Base-by-base conservation (phyloP, 1,140 invertebrate genomes). In the Tribolium castaneum region DNA sequence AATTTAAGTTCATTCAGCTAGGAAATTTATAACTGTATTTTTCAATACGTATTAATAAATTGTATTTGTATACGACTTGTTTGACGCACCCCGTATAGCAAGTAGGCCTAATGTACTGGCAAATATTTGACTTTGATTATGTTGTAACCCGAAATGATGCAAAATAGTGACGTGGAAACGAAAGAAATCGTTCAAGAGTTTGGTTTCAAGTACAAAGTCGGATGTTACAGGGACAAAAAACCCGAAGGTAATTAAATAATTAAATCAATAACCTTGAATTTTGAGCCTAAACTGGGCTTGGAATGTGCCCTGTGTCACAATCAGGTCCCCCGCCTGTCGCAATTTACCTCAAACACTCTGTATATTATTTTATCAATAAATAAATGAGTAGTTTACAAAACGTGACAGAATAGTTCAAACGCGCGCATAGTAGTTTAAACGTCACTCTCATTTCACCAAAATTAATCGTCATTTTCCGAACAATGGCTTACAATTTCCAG, bases 181-280 rank as follows among this genome's bases (percentile, higher is more conserved):
- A 93, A 97, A 85, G 91, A 96, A 80, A 98, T 93, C 85, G 84
- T 98, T 25, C 91, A 96, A 78, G 97, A 97, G 85, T 87, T 98
- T 72, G 93, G 94, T 9, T 94, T 93, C 9, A 97, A 98, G 86
- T 98, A 98, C 85, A 90, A 93, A 82, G 98, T 96, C 86, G 95
- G 96, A 39, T 98, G 97, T 87, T 95, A 92, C 77, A 90, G 90
- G 50, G 94, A 96, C 85, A 95, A 95, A 83, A 93, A 92, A 80
- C 89, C 93, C 7, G 93, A 96, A 88, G 93, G 94, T 95, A 86
- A 86, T 6, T 59, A 50, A 70, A 25, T 9, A n/a, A n/a, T n/a
- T n/a, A n/a, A n/a, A n/a, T n/a, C n/a, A n/a, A 13, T 75, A 78
- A 75, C 39, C 13, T 75, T 39, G 72, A 16, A 52, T 52, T 52